Conservation (phyloP, 2,113 vertebrate genomes). For the Micromys minutus region DNA sequence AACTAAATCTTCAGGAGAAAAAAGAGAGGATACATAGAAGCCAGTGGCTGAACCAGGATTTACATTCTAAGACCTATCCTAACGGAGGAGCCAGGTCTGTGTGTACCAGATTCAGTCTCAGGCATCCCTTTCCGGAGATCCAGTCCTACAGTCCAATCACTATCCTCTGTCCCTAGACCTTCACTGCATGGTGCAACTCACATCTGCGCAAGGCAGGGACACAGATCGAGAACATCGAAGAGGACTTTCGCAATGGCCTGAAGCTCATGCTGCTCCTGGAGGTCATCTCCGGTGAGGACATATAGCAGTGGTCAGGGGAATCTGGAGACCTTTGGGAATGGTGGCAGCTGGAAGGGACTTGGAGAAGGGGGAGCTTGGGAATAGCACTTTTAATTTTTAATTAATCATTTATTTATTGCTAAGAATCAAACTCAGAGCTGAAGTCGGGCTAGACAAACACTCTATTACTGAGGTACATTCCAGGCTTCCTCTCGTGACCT, state of each 20-base stretch:
- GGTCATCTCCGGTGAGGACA: conserved; percentile 92
- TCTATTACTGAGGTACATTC: background rate
- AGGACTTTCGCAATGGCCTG: conserved; percentile 95
- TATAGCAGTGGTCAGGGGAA: background rate
- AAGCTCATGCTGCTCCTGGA: conserved; percentile 96
- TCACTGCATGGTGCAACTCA: conserved; percentile 97
- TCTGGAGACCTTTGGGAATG: background rate
- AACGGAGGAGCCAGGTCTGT: too few relatives aligned
- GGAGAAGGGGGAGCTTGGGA: background rate
- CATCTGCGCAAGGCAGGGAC: conserved; percentile 95
- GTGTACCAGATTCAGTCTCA: background rate
- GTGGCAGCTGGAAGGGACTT: background rate
- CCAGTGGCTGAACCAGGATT: background rate
- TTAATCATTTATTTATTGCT: background rate
- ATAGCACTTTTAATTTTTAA: background rate
- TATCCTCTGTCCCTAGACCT: conserved; percentile 86
- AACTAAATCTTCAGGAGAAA: background rate
- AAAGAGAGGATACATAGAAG: background rate
- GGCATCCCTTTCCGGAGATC: background rate
- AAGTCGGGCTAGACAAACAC: background rate
- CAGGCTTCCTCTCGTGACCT: background rate
- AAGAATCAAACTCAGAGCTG: background rate
- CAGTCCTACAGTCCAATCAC: background rate
- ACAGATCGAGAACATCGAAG: conserved; percentile 95
- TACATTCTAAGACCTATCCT: background rate